These are phyloP conservation scores for Choreutis nemorana DNA, from an alignment of 2,888 invertebrate species.

Conservation along the genomic window DNA sequence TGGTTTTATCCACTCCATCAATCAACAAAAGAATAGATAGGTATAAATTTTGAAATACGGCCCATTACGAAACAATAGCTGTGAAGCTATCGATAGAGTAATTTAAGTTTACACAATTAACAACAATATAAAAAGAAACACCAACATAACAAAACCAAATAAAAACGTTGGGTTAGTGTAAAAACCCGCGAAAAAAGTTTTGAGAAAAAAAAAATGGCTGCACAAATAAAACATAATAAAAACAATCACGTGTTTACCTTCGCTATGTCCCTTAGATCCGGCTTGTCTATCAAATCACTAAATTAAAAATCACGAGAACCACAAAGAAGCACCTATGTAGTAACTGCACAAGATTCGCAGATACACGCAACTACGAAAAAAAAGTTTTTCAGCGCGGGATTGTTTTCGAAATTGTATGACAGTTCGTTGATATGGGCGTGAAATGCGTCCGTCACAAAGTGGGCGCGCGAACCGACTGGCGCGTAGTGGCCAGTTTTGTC, in stretches of 20 bases:
- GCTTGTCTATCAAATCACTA: constrained; percentile 9
- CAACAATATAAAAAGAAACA: no score
- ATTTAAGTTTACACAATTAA: no score
- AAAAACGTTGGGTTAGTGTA: no score
- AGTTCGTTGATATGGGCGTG: constrained; percentile 17
- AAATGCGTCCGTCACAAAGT: constrained; percentile 22
- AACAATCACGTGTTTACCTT: constrained; percentile 18
- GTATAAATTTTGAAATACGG: no score
- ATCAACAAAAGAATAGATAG: no score
- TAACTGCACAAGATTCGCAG: constrained; percentile 14
- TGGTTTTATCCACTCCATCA: no score
- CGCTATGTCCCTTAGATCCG: constrained; percentile 16
- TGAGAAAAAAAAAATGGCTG: no score
- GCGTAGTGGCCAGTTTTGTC: constrained; percentile 1
- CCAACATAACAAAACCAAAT: no score
- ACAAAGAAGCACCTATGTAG: constrained; percentile 13
- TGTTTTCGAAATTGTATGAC: constrained; percentile 10
- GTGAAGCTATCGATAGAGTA: no score
- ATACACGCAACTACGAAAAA: constrained; percentile 12
- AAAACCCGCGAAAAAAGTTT: no score
- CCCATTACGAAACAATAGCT: no score
- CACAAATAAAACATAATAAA: constrained; percentile 8
- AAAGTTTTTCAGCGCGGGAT: background rate
- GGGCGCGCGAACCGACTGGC: constrained; percentile 35
- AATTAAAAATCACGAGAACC: constrained; percentile 16